A percentile compares a stretch with the other conserved stretches of the same genome.
phyloP scores from a whole-genome alignment of 2,113 vertebrate species.

The Notechis scutatus region DNA sequence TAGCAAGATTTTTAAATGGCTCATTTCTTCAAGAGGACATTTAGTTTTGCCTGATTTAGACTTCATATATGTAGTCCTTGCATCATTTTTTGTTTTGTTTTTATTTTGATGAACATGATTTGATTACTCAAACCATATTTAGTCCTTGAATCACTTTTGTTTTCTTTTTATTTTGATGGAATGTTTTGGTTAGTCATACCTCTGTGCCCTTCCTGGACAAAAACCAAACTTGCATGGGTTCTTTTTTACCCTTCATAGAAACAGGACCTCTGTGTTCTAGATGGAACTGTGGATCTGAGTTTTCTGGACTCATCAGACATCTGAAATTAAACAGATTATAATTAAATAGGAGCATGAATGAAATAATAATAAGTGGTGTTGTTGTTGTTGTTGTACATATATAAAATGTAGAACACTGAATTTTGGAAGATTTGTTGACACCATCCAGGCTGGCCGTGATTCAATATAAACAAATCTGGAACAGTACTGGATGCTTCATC shows the following conservation, averaged over 20 bases:
- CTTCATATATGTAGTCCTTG: conserved; percentile 22
- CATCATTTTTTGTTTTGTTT: conserved; percentile 4
- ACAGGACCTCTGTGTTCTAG: conserved; percentile 90
- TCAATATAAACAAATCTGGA: not conserved
- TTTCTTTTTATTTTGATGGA: conserved; percentile 31
- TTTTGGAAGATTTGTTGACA: not conserved
- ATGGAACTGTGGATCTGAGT: conserved; percentile 91
- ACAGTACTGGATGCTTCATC: not conserved
- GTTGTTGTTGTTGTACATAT: too few species aligned
- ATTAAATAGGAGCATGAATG: not conserved
- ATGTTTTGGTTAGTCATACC: conserved; percentile 60
- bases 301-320: conserved; percentile 93
- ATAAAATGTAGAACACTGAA: not conserved
- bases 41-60: conserved; percentile 54
- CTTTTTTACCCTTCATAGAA: conserved; percentile 98
- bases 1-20: conserved; percentile 10
- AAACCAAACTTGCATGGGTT: conserved; percentile 99
- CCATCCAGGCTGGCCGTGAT: not conserved
- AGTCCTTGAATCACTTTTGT: not conserved
- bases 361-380: not conserved
- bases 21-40: conserved; percentile 41
- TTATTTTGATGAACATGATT: conserved; percentile 22
- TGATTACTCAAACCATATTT: conserved; percentile 62
- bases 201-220: conserved; percentile 84
- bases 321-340: conserved; percentile 60